phyloP scores from a whole-genome alignment of 1,140 invertebrate species.

The Caligus rogercresseyi region DNA sequence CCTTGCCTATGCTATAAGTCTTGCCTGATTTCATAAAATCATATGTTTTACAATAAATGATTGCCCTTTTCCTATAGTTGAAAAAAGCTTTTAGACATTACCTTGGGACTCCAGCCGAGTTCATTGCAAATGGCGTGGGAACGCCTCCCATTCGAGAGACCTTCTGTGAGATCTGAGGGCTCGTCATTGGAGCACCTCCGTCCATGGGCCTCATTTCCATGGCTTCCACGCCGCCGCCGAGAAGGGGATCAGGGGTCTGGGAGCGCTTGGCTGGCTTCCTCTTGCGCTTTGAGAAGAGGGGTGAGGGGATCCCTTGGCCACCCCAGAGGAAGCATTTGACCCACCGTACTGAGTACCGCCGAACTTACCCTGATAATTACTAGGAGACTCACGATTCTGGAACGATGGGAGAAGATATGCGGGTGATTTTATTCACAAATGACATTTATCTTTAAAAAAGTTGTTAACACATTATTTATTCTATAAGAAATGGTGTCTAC shows the following conservation, averaged over 20 bases:
- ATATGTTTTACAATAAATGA: too few relatives aligned
- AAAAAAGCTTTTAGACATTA: too few relatives aligned
- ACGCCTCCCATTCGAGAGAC: constrained; percentile 11
- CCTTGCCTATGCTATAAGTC: too few relatives aligned
- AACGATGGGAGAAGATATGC: too few relatives aligned
- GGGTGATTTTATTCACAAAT: too few relatives aligned
- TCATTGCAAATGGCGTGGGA: constrained; percentile 13
- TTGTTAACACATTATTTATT: too few relatives aligned
- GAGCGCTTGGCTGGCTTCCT: not conserved
- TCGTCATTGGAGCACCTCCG: not conserved
- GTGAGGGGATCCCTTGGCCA: constrained; percentile 15
- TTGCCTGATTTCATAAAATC: too few relatives aligned
- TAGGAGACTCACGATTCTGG: not conserved
- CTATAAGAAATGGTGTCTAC: too few relatives aligned
- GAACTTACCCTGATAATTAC: constrained; percentile 9
- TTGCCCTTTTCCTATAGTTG: too few relatives aligned
- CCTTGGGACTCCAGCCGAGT: not conserved
- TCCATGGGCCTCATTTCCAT: constrained; percentile 11
- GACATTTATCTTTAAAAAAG: too few relatives aligned
- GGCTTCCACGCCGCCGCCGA: not conserved
- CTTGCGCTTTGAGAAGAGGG: not conserved
- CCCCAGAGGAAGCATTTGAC: too few relatives aligned
- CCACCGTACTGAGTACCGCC: not conserved
- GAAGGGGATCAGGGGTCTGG: constrained; percentile 9
- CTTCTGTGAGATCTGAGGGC: constrained; percentile 5